Evolutionary conservation across 2,888 invertebrate genomes (phyloP).

Genomic region (Apodemia zela): DNA sequence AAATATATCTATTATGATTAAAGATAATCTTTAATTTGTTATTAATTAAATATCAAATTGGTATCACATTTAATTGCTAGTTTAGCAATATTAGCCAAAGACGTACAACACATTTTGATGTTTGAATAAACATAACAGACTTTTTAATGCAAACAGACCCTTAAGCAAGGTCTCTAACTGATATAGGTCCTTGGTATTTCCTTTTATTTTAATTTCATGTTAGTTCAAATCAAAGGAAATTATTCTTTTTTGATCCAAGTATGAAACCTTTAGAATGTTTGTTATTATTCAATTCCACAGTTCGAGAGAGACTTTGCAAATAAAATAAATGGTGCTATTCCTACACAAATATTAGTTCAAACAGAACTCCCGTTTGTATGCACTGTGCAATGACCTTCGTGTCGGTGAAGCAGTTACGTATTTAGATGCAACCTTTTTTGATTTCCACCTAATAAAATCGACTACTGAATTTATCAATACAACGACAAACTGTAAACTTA

Average conservation of each 20-base stretch:
- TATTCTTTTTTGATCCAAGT: not conserved
- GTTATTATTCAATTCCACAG: slow-evolving; percentile 1
- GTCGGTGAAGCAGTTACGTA: not conserved
- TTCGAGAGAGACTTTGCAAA: not conserved
- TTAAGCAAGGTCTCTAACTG: too few relatives aligned
- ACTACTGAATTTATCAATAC: too few relatives aligned
- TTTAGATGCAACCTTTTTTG: not conserved
- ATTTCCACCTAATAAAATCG: too few relatives aligned
- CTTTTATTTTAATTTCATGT: not conserved
- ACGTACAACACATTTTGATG: too few relatives aligned
- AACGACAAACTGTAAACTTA: too few relatives aligned
- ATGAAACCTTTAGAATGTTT: not conserved
- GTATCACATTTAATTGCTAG: too few relatives aligned
- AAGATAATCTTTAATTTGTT: too few relatives aligned
- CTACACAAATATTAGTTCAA: not conserved
- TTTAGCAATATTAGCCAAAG: too few relatives aligned
- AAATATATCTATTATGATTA: too few relatives aligned
- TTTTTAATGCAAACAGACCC: too few relatives aligned
- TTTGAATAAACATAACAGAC: not conserved
- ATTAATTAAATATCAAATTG: too few relatives aligned
- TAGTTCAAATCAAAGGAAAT: not conserved
- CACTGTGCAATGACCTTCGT: not conserved
- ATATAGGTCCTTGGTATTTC: too few relatives aligned
- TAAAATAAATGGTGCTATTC: not conserved
- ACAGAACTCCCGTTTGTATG: not conserved